phyloP scores from a whole-genome alignment of 2,888 invertebrate genomes.

The Diadegma fenestrale region DNA sequence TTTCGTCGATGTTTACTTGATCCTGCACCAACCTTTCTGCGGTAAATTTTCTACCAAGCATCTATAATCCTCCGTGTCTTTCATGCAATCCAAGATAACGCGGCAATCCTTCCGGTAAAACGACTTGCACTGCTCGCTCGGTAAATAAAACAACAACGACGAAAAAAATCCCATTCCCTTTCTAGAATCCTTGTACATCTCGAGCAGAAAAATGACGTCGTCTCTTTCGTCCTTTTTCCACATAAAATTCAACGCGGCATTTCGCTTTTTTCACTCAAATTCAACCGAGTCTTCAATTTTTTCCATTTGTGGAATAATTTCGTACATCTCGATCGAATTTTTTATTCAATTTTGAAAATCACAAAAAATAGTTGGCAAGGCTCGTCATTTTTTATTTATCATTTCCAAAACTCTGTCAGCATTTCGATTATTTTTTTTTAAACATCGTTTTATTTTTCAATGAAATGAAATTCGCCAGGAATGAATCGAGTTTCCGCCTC shows the following conservation, averaged over 20 bases:
- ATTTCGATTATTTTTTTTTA: no score
- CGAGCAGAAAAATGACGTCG: neutral
- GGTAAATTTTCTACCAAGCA: slow-evolving; percentile 20
- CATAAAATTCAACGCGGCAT: neutral
- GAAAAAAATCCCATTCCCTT: neutral
- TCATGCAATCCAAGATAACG: neutral
- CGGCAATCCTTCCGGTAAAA: neutral
- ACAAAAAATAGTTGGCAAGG: neutral
- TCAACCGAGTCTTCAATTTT: neutral
- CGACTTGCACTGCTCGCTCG: neutral
- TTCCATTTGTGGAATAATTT: neutral
- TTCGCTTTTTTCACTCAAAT: neutral
- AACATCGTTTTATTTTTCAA: no score
- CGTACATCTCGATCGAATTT: neutral
- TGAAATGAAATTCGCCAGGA: no score
- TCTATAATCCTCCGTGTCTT: slow-evolving; percentile 17
- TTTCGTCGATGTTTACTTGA: slow-evolving; percentile 48
- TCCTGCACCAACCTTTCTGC: slow-evolving; percentile 27
- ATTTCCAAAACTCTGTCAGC: no score
- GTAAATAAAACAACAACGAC: neutral
- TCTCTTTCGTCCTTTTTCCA: neutral
- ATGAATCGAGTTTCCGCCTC: no score
- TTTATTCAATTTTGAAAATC: neutral
- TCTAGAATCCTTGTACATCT: neutral
- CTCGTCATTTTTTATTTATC: no score